These are phyloP conservation scores for Orthosia cruda DNA, from an alignment of 2,888 invertebrate genomes.

Conservation along the genomic window DNA sequence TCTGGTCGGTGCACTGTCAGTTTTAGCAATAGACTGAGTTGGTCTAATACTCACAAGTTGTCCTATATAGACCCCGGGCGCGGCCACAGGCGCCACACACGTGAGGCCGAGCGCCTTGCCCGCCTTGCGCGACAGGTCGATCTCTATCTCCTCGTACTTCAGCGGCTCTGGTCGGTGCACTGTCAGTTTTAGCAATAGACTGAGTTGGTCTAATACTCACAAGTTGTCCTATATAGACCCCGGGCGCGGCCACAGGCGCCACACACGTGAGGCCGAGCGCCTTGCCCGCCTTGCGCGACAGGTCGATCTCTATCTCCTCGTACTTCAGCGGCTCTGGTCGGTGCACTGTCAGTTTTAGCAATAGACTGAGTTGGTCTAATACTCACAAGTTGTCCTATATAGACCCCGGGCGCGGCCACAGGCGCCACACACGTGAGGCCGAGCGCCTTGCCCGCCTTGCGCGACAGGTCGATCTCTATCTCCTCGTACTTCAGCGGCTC, in stretches of 20 bases:
- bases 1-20: conserved; percentile 96
- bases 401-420: conserved; percentile 94
- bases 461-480: conserved; percentile 96
- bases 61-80: conserved; percentile 97
- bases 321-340: conserved; percentile 94
- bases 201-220: conserved; percentile 90
- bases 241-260: conserved; percentile 92
- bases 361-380: conserved; percentile 18
- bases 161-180: conserved; percentile 95
- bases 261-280: conserved; percentile 97
- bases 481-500: conserved; percentile 94
- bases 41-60: conserved; percentile 94
- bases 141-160: conserved; percentile 94
- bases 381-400: conserved; percentile 98
- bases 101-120: conserved; percentile 97
- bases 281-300: conserved; percentile 97
- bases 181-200: conserved; percentile 94
- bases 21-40: conserved; percentile 91
- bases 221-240: conserved; percentile 98
- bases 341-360: conserved; percentile 96
- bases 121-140: conserved; percentile 97
- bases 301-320: conserved; percentile 95
- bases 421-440: conserved; percentile 96
- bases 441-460: conserved; percentile 97
- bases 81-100: conserved; percentile 93